Evolutionary conservation across 1,140 invertebrate genomes (phyloP).

Genomic region (Procambarus virginalis): DNA sequence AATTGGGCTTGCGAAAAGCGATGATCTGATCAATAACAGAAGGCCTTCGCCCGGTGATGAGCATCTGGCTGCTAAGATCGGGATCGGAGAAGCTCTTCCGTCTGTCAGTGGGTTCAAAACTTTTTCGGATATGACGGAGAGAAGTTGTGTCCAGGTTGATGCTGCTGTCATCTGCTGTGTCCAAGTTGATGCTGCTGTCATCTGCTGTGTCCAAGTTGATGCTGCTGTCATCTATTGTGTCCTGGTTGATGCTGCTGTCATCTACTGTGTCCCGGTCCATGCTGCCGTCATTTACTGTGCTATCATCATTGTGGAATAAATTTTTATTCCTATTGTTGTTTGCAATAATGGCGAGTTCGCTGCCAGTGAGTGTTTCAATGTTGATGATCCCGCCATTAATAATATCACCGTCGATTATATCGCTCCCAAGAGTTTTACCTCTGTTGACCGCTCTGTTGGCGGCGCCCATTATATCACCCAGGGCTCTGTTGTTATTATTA

Average conservation of each 20-base stretch:
- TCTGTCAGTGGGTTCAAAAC: background rate
- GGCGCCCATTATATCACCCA: no score
- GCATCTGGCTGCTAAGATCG: background rate
- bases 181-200: no score
- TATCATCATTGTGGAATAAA: background rate
- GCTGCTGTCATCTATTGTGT: background rate
- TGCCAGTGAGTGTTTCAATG: background rate
- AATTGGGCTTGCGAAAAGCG: background rate
- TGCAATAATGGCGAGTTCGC: background rate
- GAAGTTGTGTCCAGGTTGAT: background rate
- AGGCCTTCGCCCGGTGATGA: background rate
- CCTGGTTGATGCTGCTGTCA: background rate
- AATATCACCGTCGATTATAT: background rate
- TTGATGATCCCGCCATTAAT: slow-evolving; percentile 33
- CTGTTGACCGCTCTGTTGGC: no score
- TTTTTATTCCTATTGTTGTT: background rate
- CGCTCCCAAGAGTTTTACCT: background rate
- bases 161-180: background rate
- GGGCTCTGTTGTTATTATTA: no score
- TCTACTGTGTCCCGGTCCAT: background rate
- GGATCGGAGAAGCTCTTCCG: background rate
- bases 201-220: no score
- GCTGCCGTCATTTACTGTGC: background rate
- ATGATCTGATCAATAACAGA: background rate
- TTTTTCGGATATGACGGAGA: background rate